phyloP scores from a whole-genome alignment of 2,888 invertebrate species.

The Cremastinae sp. region DNA sequence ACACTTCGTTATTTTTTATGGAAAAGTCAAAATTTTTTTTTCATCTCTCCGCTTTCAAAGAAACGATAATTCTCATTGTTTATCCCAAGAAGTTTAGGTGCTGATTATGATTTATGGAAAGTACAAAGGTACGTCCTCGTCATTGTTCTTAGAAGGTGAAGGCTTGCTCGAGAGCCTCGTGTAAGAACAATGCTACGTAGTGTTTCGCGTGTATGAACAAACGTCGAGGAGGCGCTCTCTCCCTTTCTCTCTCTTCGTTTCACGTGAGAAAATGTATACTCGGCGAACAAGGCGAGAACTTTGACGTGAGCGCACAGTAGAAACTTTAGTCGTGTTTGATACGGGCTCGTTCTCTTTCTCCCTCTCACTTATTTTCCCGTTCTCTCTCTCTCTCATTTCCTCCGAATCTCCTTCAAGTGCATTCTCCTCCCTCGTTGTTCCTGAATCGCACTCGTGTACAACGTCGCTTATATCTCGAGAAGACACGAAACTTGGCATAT shows the following conservation, averaged over 20 bases:
- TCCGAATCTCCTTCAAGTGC: slow-evolving; percentile 41
- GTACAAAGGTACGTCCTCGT: slow-evolving; percentile 68
- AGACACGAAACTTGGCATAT: slow-evolving; percentile 50
- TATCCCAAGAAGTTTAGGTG: slow-evolving; percentile 70
- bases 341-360: slow-evolving; percentile 41
- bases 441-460: slow-evolving; percentile 31
- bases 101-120: slow-evolving; percentile 73
- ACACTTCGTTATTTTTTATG: too few relatives aligned
- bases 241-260: slow-evolving; percentile 6
- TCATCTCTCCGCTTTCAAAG: background rate
- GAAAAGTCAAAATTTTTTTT: background rate
- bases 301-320: slow-evolving; percentile 52
- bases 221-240: slow-evolving; percentile 26
- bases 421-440: slow-evolving; percentile 44
- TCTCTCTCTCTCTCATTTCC: slow-evolving; percentile 18
- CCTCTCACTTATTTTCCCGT: background rate
- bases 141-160: slow-evolving; percentile 68
- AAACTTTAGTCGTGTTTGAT: slow-evolving; percentile 56
- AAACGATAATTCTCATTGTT: slow-evolving; percentile 49
- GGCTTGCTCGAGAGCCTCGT: slow-evolving; percentile 1
- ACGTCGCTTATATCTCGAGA: slow-evolving; percentile 19
- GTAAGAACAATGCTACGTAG: slow-evolving; percentile 43
- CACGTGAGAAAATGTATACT: slow-evolving; percentile 48
- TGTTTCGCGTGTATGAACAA: slow-evolving; percentile 36
- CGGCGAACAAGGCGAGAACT: slow-evolving; percentile 41